A percentile compares a stretch with the other conserved stretches of the same genome.
phyloP scores from a whole-genome alignment of 2,113 vertebrate species.

The Microtus montanus region DNA sequence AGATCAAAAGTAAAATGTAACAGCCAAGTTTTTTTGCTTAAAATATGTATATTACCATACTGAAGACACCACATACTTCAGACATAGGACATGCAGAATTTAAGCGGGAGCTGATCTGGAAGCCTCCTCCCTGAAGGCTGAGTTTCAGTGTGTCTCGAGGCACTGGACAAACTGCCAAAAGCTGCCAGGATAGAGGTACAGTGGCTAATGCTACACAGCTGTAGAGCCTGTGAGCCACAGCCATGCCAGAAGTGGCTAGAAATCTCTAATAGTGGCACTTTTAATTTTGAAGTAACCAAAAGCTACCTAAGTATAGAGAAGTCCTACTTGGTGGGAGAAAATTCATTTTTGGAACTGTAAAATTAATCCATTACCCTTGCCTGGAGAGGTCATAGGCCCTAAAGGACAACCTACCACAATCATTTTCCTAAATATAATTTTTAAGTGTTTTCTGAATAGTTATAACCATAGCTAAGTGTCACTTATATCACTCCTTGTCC shows the following conservation, averaged over 20 bases:
- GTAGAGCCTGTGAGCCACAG: background rate
- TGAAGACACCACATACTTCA: background rate
- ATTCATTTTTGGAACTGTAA: background rate
- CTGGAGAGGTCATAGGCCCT: background rate
- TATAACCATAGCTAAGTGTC: background rate
- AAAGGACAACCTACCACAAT: background rate
- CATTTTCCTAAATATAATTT: background rate
- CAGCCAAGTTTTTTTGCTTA: background rate
- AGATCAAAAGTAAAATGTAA: slow-evolving; percentile 32
- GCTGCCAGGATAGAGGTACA: no score
- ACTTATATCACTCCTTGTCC: background rate
- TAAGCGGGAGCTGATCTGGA: background rate
- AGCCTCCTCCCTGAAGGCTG: background rate
- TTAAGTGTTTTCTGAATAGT: background rate
- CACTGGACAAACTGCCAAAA: background rate
- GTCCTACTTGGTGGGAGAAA: background rate
- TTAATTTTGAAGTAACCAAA: background rate
- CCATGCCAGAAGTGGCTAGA: background rate
- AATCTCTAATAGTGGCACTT: background rate
- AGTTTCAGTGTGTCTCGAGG: background rate
- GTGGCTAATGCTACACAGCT: background rate
- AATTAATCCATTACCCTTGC: background rate
- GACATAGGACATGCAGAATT: background rate
- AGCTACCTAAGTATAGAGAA: background rate
- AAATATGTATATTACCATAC: background rate